Percentiles rank a stretch among this genome's conserved stretches.
Evolutionary conservation across 2,113 vertebrate genomes (phyloP).

Genomic region (Neopipo cinnamomea): DNA sequence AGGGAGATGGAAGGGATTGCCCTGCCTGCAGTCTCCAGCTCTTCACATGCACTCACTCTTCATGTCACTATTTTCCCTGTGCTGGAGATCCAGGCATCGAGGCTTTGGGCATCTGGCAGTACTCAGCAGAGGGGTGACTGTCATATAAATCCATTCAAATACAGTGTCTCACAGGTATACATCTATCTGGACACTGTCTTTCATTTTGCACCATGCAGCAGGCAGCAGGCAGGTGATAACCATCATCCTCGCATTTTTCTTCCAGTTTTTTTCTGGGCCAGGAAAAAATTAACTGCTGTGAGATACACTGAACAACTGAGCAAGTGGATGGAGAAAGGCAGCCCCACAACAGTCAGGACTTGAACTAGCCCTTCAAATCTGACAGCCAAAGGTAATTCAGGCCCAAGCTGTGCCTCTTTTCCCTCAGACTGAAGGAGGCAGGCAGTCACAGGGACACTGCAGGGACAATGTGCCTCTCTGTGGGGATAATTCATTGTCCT

Average conservation of each 20-base stretch:
- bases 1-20: background rate
- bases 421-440: background rate
- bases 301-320: background rate
- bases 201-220: background rate
- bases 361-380: background rate
- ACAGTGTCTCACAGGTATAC: background rate
- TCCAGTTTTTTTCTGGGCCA: background rate
- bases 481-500: background rate
- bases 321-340: background rate
- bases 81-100: background rate
- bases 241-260: accelerated
- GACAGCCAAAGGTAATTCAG: background rate
- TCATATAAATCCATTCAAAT: background rate
- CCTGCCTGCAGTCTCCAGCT: background rate
- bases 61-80: background rate
- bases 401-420: background rate
- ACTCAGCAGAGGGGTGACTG: background rate
- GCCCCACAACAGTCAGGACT: background rate
- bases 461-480: background rate
- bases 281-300: background rate
- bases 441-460: background rate
- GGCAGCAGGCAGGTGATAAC: background rate
- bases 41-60: background rate
- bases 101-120: background rate
- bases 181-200: background rate